These are phyloP conservation scores for Meloidogyne floridensis DNA, from an alignment of 1,140 invertebrate species.

Conservation along the genomic window DNA sequence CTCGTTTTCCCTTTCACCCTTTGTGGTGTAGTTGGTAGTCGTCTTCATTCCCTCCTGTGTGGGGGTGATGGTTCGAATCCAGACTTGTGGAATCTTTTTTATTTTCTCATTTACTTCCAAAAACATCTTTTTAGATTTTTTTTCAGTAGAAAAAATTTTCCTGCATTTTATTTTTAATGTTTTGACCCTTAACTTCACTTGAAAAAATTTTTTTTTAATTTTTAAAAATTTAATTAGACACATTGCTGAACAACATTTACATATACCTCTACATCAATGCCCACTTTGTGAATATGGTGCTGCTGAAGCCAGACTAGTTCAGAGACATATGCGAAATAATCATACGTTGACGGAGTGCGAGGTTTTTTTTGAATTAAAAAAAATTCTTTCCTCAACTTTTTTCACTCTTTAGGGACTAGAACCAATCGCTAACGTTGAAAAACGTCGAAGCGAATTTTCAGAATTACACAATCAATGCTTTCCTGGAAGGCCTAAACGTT, in stretches of 20 bases:
- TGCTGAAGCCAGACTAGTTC: constrained; percentile 53
- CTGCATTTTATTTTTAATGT: too few relatives aligned
- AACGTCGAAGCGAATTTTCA: constrained; percentile 52
- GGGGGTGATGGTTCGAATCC: too few relatives aligned
- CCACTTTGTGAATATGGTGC: constrained; percentile 60
- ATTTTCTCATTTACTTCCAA: too few relatives aligned
- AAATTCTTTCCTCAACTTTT: constrained; percentile 2
- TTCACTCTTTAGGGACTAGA: constrained; percentile 46
- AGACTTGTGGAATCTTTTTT: too few relatives aligned
- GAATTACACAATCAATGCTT: constrained; percentile 57
- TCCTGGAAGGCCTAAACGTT: constrained; percentile 55
- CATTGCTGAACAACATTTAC: constrained; percentile 53
- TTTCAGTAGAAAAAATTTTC: too few relatives aligned
- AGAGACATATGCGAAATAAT: constrained; percentile 56
- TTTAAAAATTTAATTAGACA: constrained; percentile 12
- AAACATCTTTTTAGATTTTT: too few relatives aligned
- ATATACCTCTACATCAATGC: constrained; percentile 56
- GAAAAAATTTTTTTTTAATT: neutral
- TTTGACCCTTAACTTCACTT: too few relatives aligned
- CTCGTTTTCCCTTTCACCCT: too few relatives aligned
- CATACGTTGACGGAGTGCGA: constrained; percentile 54
- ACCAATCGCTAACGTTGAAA: constrained; percentile 57
- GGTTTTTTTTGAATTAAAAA: constrained; percentile 20
- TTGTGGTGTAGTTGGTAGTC: too few relatives aligned
- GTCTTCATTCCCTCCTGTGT: too few relatives aligned